Percentiles rank a stretch among this genome's conserved stretches.
These are phyloP conservation scores for Salvelinus alpinus DNA, from an alignment of 2,113 vertebrate species.

Conservation along the genomic window DNA sequence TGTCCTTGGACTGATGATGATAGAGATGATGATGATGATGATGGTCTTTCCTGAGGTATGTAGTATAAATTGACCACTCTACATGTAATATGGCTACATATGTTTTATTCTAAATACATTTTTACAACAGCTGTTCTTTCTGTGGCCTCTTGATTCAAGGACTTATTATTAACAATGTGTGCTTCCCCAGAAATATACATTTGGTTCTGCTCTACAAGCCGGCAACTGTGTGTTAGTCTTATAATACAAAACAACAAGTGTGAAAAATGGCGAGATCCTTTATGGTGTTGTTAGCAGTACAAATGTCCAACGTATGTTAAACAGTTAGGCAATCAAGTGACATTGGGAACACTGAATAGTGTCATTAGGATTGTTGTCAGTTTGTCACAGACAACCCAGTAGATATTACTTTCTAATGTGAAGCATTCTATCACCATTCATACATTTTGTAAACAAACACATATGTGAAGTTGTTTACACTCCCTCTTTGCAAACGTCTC, in stretches of 20 bases:
- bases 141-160: background rate
- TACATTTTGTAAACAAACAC: background rate
- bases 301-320: background rate
- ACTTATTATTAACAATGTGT: background rate
- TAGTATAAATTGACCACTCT: slow-evolving; percentile 79
- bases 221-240: background rate
- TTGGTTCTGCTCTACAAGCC: too few relatives aligned
- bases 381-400: background rate
- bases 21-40: slow-evolving; percentile 71
- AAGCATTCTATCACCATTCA: background rate
- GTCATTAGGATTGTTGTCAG: background rate
- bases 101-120: slow-evolving; percentile 84
- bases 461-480: background rate
- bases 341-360: background rate
- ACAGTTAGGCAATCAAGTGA: background rate
- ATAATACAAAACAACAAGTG: background rate
- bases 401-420: background rate
- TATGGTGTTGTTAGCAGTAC: background rate
- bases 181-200: background rate
- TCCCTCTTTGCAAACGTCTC: background rate
- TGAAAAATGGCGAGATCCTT: background rate
- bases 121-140: slow-evolving; percentile 69
- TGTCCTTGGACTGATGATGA: slow-evolving; percentile 56
- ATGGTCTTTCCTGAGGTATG: slow-evolving; percentile 80
- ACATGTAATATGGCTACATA: slow-evolving; percentile 81